phyloP scores from a whole-genome alignment of 2,113 vertebrate species.

The Tonatia bakeri region DNA sequence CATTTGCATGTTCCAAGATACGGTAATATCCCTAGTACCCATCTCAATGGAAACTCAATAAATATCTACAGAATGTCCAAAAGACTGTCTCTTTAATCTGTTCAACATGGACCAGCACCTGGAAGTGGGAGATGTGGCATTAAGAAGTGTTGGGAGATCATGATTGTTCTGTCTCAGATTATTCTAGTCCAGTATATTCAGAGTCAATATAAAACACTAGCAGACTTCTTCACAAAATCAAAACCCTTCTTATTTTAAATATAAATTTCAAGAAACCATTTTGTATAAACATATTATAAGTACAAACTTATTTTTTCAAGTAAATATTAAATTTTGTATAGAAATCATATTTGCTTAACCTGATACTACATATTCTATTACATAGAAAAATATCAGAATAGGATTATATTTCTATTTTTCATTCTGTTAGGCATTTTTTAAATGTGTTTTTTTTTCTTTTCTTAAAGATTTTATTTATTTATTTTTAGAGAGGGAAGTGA shows the following conservation, averaged over 20 bases:
- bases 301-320: neutral
- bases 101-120: neutral
- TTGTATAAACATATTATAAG: neutral
- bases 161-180: neutral
- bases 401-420: neutral
- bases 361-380: neutral
- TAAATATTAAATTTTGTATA: neutral
- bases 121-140: neutral
- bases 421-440: neutral
- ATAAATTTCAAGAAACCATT: constrained; percentile 2
- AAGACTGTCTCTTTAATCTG: neutral
- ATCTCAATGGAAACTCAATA: neutral
- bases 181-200: neutral
- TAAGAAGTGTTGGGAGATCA: neutral
- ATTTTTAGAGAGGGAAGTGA: too few relatives aligned
- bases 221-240: neutral
- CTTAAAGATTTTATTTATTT: too few relatives aligned
- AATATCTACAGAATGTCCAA: neutral
- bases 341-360: neutral
- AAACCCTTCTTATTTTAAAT: constrained; percentile 1
- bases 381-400: neutral
- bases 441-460: too few relatives aligned
- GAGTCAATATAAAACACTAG: neutral
- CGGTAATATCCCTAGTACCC: neutral
- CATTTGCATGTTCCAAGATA: neutral